Base-by-base conservation (phyloP, 2,888 invertebrate species). In the Hypomecis punctinalis region DNA sequence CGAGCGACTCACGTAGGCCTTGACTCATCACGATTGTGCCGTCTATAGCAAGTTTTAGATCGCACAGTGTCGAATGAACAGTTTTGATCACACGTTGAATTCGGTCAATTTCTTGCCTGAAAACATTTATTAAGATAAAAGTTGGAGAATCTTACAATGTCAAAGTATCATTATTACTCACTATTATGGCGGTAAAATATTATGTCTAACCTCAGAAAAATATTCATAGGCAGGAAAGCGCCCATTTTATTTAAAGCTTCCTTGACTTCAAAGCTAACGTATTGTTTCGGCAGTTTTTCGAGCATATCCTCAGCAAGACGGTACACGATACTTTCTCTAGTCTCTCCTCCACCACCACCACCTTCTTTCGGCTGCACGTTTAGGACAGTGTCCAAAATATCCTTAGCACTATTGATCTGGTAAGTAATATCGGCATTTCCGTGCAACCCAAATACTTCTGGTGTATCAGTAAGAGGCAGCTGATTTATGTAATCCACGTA, bases 301-400 rank as follows among this genome's bases (percentile, higher is more conserved):
- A 97, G 89, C 99, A 99, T 99, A 80, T 99, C 99, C 76, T 98
- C 97, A 6, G 98, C 98, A 76, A 99, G 93, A 76, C 96, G 95
- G 88, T 98, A 98, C 5, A 99, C 99, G 49, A 98, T 96, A 74
- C 95, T 96, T 88, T 99, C 99, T 74, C 99, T 94, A 0, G 98
- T 97, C 91, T 99, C 99, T 0, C 98, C 98, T 0, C 98, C 97
- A 67, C 96, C 96, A 23, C 96, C 95, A 0, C 97, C 98, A 6
- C 98, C 97, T 91, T 99, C 98, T 83, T 99, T 99, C 0, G 99
- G 99, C 82, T 99, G 99, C n/a, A 99, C 99, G 83, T 96, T 98
- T 47, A 99, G 94, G 77, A 99, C 98, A 0, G 98, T 98, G 81
- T 98, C 98, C 78, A 99, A 93, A 81, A 99, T 98, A 72, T 96